A percentile compares a stretch with the other conserved stretches of the same genome.
phyloP scores from a whole-genome alignment of 2,797 vertebrate species.

The Cuniculus paca region DNA sequence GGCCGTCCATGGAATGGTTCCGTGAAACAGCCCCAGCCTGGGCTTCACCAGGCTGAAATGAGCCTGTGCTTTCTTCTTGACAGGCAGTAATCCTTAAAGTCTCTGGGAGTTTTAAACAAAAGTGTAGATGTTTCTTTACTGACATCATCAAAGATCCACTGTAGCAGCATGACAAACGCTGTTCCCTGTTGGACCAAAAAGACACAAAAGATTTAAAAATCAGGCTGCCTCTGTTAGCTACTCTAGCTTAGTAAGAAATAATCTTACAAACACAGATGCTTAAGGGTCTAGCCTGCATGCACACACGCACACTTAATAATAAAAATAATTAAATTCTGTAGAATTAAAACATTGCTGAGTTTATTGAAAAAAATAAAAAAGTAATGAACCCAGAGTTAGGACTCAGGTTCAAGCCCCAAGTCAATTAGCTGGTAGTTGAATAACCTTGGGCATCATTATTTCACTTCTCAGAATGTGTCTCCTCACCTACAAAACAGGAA shows the following conservation, averaged over 20 bases:
- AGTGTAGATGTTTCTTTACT: constrained; percentile 55
- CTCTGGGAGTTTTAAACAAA: constrained; percentile 72
- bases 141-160: constrained; percentile 62
- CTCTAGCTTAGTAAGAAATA: constrained; percentile 13
- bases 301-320: neutral
- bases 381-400: neutral
- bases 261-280: constrained; percentile 65
- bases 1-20: constrained; percentile 73
- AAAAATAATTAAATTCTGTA: neutral
- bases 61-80: constrained; percentile 46
- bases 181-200: constrained; percentile 76
- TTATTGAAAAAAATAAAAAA: neutral
- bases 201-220: constrained; percentile 56
- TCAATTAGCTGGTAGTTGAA: neutral
- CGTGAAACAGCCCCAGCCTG: constrained; percentile 85
- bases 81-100: constrained; percentile 25
- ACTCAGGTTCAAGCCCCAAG: neutral
- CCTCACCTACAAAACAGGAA: constrained; percentile 29
- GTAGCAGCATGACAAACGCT: constrained; percentile 55
- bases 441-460: neutral
- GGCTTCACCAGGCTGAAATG: constrained; percentile 38
- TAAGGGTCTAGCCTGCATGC: neutral
- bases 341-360: neutral
- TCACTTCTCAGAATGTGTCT: neutral
- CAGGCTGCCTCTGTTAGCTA: constrained; percentile 66